Conservation (phyloP, 2,888 invertebrate species). For the Zelleria hepariella region DNA sequence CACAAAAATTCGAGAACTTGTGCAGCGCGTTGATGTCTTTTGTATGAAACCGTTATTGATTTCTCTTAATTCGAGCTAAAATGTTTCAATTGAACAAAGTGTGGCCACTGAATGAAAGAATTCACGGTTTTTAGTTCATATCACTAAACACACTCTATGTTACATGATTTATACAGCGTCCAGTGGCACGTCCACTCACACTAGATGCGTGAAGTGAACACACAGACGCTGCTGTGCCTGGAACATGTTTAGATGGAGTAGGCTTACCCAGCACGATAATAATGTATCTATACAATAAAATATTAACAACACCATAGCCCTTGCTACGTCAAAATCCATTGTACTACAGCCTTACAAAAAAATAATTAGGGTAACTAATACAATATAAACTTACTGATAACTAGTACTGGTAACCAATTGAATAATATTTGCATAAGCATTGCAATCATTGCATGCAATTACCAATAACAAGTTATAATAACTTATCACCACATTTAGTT, state of each 20-base stretch:
- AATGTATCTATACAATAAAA: too few relatives aligned
- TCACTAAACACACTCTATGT: background rate
- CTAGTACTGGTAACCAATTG: background rate
- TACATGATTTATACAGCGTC: too few relatives aligned
- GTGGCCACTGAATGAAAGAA: background rate
- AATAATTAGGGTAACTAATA: background rate
- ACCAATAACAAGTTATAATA: background rate
- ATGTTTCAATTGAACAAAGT: background rate
- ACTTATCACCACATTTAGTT: too few relatives aligned
- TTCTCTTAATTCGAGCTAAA: background rate
- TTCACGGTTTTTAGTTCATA: background rate
- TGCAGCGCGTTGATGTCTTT: conserved; percentile 4
- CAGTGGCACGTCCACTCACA: too few relatives aligned
- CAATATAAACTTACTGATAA: background rate
- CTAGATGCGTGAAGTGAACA: too few relatives aligned
- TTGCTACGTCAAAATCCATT: too few relatives aligned
- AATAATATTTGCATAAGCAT: background rate
- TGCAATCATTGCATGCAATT: background rate
- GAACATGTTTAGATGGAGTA: too few relatives aligned
- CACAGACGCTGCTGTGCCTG: too few relatives aligned
- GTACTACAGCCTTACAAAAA: too few relatives aligned
- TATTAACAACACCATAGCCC: too few relatives aligned
- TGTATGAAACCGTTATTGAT: conserved; percentile 1
- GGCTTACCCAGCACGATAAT: too few relatives aligned
- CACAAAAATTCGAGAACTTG: too few relatives aligned